These are phyloP conservation scores for Aproaerema taeniolella DNA, from an alignment of 2,888 invertebrate species.

Conservation along the genomic window DNA sequence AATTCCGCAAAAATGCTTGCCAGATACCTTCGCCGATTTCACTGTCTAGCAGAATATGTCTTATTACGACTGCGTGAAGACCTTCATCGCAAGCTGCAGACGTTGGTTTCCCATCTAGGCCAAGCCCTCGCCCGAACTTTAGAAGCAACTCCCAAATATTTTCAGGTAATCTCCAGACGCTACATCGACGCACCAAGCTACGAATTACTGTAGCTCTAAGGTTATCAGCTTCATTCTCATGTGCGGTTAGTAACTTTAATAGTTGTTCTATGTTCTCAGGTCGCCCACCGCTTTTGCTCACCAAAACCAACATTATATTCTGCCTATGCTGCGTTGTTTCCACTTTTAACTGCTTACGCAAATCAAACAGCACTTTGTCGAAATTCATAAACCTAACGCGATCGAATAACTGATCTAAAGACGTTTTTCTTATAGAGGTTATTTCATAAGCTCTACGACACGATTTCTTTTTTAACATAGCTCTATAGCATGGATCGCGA, in stretches of 20 bases:
- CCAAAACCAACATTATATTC: constrained; percentile 50
- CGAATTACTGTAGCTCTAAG: constrained; percentile 47
- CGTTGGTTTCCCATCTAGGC: constrained; percentile 40
- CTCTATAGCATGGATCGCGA: no score
- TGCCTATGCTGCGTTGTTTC: constrained; percentile 40
- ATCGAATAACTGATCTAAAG: constrained; percentile 44
- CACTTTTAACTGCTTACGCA: constrained; percentile 33
- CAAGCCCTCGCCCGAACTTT: constrained; percentile 41
- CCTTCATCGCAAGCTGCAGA: constrained; percentile 44
- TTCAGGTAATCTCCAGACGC: constrained; percentile 44
- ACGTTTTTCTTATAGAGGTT: not conserved
- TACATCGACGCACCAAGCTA: constrained; percentile 48
- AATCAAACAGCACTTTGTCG: constrained; percentile 38
- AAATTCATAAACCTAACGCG: constrained; percentile 46
- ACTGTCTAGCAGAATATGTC: constrained; percentile 31
- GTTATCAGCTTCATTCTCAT: constrained; percentile 45
- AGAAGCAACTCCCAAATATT: constrained; percentile 40
- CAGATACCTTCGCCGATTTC: constrained; percentile 25
- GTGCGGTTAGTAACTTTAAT: constrained; percentile 32
- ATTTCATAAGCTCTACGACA: not conserved
- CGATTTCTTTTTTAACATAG: no score
- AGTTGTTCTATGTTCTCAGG: constrained; percentile 34
- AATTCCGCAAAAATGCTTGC: constrained; percentile 33
- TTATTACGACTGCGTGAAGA: constrained; percentile 45
- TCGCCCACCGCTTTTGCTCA: constrained; percentile 52